A percentile compares a stretch with the other conserved stretches of the same genome.
These are phyloP conservation scores for Sinhomidia bicolor DNA, from an alignment of 2,888 invertebrate genomes.

Conservation along the genomic window DNA sequence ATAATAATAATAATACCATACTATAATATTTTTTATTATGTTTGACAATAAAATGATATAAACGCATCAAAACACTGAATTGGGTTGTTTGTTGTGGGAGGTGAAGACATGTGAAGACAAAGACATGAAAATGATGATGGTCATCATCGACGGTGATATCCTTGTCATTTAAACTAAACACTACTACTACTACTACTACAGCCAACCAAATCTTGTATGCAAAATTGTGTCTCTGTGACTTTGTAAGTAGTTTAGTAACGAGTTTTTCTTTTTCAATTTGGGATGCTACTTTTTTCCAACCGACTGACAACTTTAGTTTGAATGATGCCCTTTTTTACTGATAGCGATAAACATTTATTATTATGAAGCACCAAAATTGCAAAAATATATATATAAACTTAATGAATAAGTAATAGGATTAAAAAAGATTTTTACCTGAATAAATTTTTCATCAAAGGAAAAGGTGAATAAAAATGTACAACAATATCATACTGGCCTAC, in stretches of 20 bases:
- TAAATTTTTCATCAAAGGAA: background rate
- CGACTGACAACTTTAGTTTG: background rate
- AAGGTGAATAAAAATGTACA: background rate
- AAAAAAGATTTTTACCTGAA: background rate
- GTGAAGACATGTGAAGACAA: background rate
- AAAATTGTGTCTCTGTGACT: too few relatives aligned
- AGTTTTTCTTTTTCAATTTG: background rate
- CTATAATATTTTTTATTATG: slow-evolving; percentile 8
- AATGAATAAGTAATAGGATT: background rate
- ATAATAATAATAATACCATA: background rate
- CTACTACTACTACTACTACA: background rate
- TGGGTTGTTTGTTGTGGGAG: slow-evolving; percentile 35
- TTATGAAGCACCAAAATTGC: background rate
- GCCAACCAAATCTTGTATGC: background rate
- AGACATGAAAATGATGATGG: background rate
- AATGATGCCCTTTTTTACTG: background rate
- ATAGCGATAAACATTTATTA: background rate
- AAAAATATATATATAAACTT: background rate
- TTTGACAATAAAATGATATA: slow-evolving; percentile 11
- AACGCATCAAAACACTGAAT: background rate
- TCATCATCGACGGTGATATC: background rate
- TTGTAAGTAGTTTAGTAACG: background rate
- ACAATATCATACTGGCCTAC: slow-evolving; percentile 50
- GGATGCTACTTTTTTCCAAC: background rate
- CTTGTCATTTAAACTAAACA: background rate